Base-by-base conservation (phyloP, 2,113 vertebrate species). In the Eidolon helvum region DNA sequence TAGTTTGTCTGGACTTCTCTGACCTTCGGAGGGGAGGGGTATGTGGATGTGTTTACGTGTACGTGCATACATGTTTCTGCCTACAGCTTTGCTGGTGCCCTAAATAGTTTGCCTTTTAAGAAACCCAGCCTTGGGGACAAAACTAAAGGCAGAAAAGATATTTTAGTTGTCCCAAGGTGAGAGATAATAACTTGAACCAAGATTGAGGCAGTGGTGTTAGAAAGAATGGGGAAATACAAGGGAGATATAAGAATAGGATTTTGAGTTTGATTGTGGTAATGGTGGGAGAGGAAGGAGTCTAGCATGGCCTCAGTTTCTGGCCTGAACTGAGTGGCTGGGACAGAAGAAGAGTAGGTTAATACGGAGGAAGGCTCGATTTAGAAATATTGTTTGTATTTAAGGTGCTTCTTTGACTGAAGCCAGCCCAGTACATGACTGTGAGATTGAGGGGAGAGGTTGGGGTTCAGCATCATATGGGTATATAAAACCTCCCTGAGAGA, bases 11-110 rank as follows among this genome's bases (percentile, higher is more conserved):
- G 11, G 45, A 72, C 63, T 69, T 80, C 24, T 55, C 65, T 92
- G 26, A 38, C 24, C 53, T 22, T 92, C 24, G 50, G 3, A 50
- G 50, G 15, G 50, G 50, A 50, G 50, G 1, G 50, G 50, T 50
- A 3, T 50, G 48, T 50, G 48, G 11, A 4, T 19, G 10, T 45
- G 19, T 40, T 2, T 1, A 4, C 48, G 2, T n/a, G 0, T 6
- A 0, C 57, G 1, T 5, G 1, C 6, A 1, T 24, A 10, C 7
- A 2, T 28, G 7, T 21, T 80, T 69, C 18, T 45, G 26, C 33
- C 16, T 48, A 3, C 18, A 28, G 10, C 14, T 53, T 45, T 40
- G n/a, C 45, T 63, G 15, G 10, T 90, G 21, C 16, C 53, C 55
- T 68, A 45, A 15, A 50, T 50, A 16, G 10, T 88, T 63, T 66